Evolutionary conservation across 2,888 invertebrate genomes (phyloP).

Genomic region (Callimorpha dominula): DNA sequence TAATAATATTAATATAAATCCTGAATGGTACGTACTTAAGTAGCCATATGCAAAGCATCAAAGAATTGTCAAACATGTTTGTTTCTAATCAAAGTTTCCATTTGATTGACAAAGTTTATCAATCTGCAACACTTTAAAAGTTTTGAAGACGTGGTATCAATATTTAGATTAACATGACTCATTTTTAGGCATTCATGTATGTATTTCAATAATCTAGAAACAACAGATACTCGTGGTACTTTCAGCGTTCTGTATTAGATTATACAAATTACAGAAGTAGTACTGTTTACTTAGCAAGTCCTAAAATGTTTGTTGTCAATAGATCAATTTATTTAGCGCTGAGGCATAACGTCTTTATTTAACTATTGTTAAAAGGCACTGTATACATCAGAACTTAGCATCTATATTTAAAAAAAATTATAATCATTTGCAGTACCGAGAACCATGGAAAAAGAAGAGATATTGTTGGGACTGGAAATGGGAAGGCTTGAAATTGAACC

Average conservation of each 20-base stretch:
- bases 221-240: not conserved
- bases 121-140: not conserved
- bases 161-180: not conserved
- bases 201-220: not conserved
- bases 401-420: not conserved
- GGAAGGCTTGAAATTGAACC: slow-evolving; percentile 87
- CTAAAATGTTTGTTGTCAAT: not conserved
- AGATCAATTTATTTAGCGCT: not conserved
- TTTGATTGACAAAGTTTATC: not conserved
- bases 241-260: not conserved
- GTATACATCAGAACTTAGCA: not conserved
- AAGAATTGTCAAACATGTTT: slow-evolving; percentile 1
- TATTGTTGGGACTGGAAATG: slow-evolving; percentile 83
- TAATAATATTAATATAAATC: slow-evolving; percentile 7
- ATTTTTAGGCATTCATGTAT: not conserved
- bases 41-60: slow-evolving; percentile 3
- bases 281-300: not conserved
- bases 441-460: slow-evolving; percentile 79
- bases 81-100: not conserved
- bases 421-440: slow-evolving; percentile 47
- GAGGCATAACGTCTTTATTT: not conserved
- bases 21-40: slow-evolving; percentile 6
- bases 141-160: not conserved
- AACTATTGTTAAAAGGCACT: too few relatives aligned
- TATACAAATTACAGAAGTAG: not conserved